Percentiles rank a stretch among this genome's conserved stretches.
Evolutionary conservation across 1,140 invertebrate genomes (phyloP).

Genomic region (Ips typographus): DNA sequence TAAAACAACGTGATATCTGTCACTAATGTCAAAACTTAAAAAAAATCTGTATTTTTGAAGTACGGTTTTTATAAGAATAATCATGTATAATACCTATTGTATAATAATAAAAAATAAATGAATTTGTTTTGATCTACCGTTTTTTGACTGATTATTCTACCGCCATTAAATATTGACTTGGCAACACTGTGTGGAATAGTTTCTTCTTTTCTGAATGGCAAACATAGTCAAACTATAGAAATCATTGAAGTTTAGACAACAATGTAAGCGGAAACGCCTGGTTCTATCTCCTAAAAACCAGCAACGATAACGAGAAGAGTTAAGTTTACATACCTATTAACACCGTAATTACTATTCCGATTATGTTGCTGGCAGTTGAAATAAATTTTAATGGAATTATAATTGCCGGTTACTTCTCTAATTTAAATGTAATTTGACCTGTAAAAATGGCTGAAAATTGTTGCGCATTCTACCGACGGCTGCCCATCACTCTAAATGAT

Average conservation of each 20-base stretch:
- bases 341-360: constrained; percentile 24
- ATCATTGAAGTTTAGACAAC: background rate
- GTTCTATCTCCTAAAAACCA: background rate
- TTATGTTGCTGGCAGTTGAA: constrained; percentile 19
- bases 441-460: constrained; percentile 27
- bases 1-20: no score
- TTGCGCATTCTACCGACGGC: constrained; percentile 19
- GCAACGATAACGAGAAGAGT: constrained; percentile 12
- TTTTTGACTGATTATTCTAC: no score
- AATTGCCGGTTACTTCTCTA: constrained; percentile 33
- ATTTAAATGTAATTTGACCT: constrained; percentile 29
- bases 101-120: no score
- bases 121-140: no score
- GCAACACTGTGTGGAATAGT: no score
- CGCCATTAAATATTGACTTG: no score
- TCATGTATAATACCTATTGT: no score
- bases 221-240: no score
- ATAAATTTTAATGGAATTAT: constrained; percentile 36
- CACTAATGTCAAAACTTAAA: no score
- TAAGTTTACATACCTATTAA: constrained; percentile 31
- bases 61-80: no score
- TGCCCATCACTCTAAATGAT: background rate
- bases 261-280: background rate
- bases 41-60: no score
- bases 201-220: no score